A percentile compares a stretch with the other conserved stretches of the same genome.
Conservation (phyloP, 1,140 invertebrate genomes). For the Nylanderia fulva region DNA sequence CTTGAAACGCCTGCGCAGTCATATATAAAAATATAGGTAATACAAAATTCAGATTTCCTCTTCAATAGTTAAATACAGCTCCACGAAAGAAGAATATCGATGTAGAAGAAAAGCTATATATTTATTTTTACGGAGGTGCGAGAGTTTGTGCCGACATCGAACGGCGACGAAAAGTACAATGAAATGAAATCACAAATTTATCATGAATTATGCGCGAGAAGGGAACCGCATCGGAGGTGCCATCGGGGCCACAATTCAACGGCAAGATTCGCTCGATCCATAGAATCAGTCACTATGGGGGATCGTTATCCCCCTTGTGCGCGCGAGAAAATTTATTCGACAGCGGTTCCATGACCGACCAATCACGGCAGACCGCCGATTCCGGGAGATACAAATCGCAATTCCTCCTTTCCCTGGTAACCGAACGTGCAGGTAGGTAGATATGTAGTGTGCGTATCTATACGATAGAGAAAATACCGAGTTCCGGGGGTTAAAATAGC, state of each 20-base stretch:
- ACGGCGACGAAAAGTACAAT: conserved; percentile 8
- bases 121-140: neutral
- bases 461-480: conserved; percentile 62
- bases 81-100: neutral
- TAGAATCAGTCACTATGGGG: conserved; percentile 61
- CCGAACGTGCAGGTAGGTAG: conserved; percentile 15
- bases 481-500: conserved; percentile 57
- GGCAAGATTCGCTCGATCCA: conserved; percentile 10
- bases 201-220: conserved; percentile 33
- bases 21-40: neutral
- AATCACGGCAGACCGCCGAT: conserved; percentile 55
- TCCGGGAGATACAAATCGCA: conserved; percentile 67
- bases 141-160: neutral
- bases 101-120: neutral
- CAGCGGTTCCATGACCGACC: conserved; percentile 57
- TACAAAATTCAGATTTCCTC: conserved; percentile 2
- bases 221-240: neutral
- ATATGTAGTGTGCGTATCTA: conserved; percentile 38
- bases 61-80: conserved; percentile 22
- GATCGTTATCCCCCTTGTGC: conserved; percentile 27
- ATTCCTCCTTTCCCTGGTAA: conserved; percentile 65
- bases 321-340: conserved; percentile 65
- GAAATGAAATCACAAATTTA: conserved; percentile 44
- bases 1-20: neutral
- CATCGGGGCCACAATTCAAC: conserved; percentile 38